Conservation (phyloP, 1,140 invertebrate genomes). For the Hestina assimilis region DNA sequence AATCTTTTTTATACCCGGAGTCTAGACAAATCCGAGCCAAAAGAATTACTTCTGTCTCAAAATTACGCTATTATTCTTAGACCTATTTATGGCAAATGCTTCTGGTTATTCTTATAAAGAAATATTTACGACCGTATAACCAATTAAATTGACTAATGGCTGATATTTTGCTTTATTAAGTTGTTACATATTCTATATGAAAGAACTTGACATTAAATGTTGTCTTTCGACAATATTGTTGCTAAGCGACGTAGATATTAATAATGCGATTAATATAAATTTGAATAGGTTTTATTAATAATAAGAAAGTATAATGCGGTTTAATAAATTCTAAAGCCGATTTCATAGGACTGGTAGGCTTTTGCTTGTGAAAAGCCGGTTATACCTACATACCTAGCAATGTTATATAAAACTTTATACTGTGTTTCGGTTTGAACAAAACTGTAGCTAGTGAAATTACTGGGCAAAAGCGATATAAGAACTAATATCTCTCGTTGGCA, state of each 20-base stretch:
- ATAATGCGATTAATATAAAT: too few relatives aligned
- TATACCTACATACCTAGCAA: too few relatives aligned
- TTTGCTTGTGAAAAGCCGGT: too few relatives aligned
- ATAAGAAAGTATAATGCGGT: too few relatives aligned
- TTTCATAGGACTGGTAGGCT: too few relatives aligned
- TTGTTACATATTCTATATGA: not conserved
- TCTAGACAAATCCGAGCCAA: constrained; percentile 35
- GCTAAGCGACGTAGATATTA: not conserved
- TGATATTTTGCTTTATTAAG: constrained; percentile 11
- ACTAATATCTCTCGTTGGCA: too few relatives aligned
- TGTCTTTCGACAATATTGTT: constrained; percentile 1
- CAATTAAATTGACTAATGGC: constrained; percentile 21
- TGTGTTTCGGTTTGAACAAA: too few relatives aligned
- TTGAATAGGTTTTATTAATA: too few relatives aligned
- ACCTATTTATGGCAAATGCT: constrained; percentile 25
- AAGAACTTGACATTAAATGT: not conserved
- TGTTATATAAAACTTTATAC: too few relatives aligned
- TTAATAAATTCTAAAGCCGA: too few relatives aligned
- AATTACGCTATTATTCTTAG: constrained; percentile 26
- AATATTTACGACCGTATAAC: constrained; percentile 21
- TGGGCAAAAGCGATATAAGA: too few relatives aligned
- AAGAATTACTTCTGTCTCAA: constrained; percentile 27
- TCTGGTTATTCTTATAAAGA: constrained; percentile 20
- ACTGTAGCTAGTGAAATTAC: too few relatives aligned
- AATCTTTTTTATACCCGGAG: constrained; percentile 41